phyloP scores from a whole-genome alignment of 2,888 invertebrate genomes.

The Hoplodrina blanda region DNA sequence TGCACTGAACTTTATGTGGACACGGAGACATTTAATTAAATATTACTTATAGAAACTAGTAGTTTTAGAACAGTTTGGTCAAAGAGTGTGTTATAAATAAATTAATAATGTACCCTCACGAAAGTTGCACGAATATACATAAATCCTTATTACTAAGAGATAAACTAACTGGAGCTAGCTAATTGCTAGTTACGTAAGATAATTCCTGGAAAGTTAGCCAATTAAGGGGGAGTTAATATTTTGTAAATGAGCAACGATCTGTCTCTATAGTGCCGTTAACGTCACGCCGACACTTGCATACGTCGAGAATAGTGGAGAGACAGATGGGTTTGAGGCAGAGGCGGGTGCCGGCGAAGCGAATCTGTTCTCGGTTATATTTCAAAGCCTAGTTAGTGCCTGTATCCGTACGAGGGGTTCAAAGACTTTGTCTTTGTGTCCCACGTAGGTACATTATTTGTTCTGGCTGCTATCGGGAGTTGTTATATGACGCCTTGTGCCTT shows the following conservation, averaged over 20 bases:
- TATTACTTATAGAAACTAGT: conserved; percentile 27
- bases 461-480: conserved; percentile 13
- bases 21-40: conserved; percentile 47
- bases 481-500: conserved; percentile 5
- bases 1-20: conserved; percentile 41
- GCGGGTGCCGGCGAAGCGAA: conserved; percentile 37
- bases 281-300: conserved; percentile 60
- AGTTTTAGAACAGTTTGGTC: conserved; percentile 11
- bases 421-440: conserved; percentile 24
- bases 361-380: conserved; percentile 57
- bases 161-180: conserved; percentile 67
- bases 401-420: conserved; percentile 21
- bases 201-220: conserved; percentile 75
- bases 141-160: conserved; percentile 65
- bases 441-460: conserved; percentile 18
- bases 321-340: conserved; percentile 23
- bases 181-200: conserved; percentile 73
- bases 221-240: conserved; percentile 77
- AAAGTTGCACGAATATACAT: conserved; percentile 49
- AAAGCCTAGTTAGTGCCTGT: conserved; percentile 47
- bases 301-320: conserved; percentile 42
- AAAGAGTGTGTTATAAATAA: conserved; percentile 32
- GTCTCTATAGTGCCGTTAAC: conserved; percentile 76
- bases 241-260: conserved; percentile 77
- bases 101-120: conserved; percentile 27